A percentile compares a stretch with the other conserved stretches of the same genome.
Conservation (phyloP, 2,888 invertebrate species). For the Cataglyphis livida region DNA sequence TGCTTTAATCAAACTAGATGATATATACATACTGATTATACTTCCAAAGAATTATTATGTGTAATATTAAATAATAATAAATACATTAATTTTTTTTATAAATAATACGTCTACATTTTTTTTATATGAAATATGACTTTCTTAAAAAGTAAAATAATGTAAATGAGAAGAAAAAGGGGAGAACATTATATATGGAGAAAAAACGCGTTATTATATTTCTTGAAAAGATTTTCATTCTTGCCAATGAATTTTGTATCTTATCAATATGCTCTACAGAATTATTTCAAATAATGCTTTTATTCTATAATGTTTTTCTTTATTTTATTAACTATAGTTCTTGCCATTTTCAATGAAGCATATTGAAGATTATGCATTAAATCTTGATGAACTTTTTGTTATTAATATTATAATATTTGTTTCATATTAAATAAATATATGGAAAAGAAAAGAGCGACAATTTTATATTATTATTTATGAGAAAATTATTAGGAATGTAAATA, state of each 20-base stretch:
- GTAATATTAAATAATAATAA: background rate
- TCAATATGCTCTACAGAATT: background rate
- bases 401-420: background rate
- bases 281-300: background rate
- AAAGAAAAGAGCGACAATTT: background rate
- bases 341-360: background rate
- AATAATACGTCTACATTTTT: background rate
- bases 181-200: background rate
- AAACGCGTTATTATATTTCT: background rate
- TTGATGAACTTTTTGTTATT: background rate
- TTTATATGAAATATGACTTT: background rate
- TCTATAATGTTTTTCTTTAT: background rate
- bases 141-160: constrained; percentile 6
- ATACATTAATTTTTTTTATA: background rate
- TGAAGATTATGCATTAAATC: background rate
- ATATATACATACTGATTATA: background rate
- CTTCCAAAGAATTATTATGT: background rate
- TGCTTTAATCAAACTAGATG: background rate
- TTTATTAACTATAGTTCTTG: background rate
- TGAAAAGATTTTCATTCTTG: background rate
- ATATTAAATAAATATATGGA: background rate
- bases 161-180: background rate
- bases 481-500: background rate
- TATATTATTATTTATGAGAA: background rate
- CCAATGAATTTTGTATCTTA: background rate